Percentiles rank a stretch among this genome's conserved stretches.
Evolutionary conservation across 2,888 invertebrate genomes (phyloP).

Genomic region (Heteromyza rotundicornis): DNA sequence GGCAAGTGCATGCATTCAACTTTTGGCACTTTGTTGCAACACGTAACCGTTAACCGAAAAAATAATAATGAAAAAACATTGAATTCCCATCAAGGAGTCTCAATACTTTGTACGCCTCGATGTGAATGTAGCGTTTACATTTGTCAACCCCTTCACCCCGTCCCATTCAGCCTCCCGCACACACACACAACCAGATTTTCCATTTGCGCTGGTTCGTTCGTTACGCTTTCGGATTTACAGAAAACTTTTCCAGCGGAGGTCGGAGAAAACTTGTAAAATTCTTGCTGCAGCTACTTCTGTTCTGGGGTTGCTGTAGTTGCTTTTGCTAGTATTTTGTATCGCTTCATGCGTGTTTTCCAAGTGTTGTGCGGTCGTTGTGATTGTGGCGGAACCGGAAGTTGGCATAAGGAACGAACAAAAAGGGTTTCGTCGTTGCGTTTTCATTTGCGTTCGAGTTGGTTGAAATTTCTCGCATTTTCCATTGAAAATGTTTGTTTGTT

Average conservation of each 20-base stretch:
- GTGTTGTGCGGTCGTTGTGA: conserved; percentile 16
- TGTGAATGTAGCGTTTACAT: conserved; percentile 14
- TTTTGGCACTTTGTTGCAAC: too few species aligned
- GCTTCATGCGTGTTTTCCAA: conserved; percentile 6
- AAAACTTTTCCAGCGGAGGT: conserved; percentile 17
- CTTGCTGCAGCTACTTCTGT: background rate
- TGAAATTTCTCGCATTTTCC: conserved; percentile 11
- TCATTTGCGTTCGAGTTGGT: background rate
- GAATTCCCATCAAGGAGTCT: conserved; percentile 25
- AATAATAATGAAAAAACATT: conserved; percentile 22
- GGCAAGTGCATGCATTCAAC: too few species aligned
- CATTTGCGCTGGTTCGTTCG: conserved; percentile 16
- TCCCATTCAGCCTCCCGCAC: background rate
- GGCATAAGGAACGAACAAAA: conserved; percentile 12
- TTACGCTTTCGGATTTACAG: conserved; percentile 19
- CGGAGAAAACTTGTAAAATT: conserved; percentile 13
- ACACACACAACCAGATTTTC: conserved; percentile 4
- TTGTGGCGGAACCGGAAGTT: conserved; percentile 26
- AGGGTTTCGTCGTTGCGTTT: conserved; percentile 8
- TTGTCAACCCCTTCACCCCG: conserved; percentile 14
- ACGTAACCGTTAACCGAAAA: conserved; percentile 7
- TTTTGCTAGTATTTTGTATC: conserved; percentile 3
- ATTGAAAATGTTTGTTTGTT: conserved; percentile 16
- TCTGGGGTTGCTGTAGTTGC: conserved; percentile 7
- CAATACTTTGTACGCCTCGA: conserved; percentile 14